Evolutionary conservation across 2,797 vertebrate species (phyloP).

Genomic region (Miichthys miiuy): DNA sequence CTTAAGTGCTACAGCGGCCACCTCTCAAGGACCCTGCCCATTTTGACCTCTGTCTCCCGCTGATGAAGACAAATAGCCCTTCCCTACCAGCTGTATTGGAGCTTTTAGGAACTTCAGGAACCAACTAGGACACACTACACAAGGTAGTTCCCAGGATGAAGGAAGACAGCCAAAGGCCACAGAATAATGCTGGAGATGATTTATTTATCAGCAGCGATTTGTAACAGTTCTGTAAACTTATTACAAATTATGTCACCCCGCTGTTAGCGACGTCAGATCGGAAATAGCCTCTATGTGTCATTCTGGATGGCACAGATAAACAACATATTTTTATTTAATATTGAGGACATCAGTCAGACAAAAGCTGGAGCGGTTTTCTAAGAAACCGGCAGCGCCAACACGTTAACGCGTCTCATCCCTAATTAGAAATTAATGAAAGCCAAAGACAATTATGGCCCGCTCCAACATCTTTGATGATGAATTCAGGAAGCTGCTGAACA

Average conservation of each 20-base stretch:
- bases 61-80: constrained; percentile 72
- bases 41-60: constrained; percentile 55
- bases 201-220: not conserved
- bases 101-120: constrained; percentile 22
- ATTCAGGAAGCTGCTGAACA: constrained; percentile 37
- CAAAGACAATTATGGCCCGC: constrained; percentile 34
- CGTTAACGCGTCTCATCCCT: constrained; percentile 13
- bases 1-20: constrained; percentile 51
- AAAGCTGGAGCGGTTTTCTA: not conserved
- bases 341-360: not conserved
- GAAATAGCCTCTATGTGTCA: not conserved
- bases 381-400: not conserved
- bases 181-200: constrained; percentile 1
- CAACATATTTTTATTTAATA: not conserved
- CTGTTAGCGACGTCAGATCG: not conserved
- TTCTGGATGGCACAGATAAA: not conserved
- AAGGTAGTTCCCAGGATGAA: constrained; percentile 23
- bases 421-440: constrained; percentile 38
- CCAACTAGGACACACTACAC: constrained; percentile 16
- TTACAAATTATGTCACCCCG: not conserved
- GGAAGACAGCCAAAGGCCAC: constrained; percentile 3
- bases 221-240: not conserved
- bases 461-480: constrained; percentile 20
- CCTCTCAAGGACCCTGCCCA: constrained; percentile 56
- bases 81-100: constrained; percentile 25